Base-by-base conservation (phyloP, 2,113 vertebrate genomes). In the Clupea harengus region DNA sequence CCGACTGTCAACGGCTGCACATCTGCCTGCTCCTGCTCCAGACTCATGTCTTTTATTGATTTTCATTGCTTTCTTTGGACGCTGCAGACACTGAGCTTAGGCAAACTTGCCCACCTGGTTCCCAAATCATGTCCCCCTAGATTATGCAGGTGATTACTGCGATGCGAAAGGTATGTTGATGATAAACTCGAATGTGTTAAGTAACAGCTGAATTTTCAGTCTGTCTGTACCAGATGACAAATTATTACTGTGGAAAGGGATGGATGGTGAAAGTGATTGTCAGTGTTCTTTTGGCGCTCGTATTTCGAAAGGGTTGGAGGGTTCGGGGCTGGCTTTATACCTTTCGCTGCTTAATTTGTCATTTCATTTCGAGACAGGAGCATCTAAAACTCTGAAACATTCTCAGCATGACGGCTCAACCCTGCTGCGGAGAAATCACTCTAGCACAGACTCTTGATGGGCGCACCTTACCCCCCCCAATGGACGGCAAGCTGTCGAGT, bases 11-110 rank as follows among this genome's bases (percentile, higher is more conserved):
- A 89, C 92, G 92, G 92, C 91, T 93, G 89, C 90, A 90, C 91
- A 90, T 92, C 91, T 93, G 93, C 91, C 89, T 88, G 87, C 92
- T 92, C 91, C 83, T 87, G 88, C 89, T 90, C 87, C 82, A 88
- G 89, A 89, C 93, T 89, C 85, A 84, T 52, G 88, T 84, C 88
- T 94, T 95, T 95, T 95, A 94, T 93, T 94, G 88, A 93, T 91
- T 94, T 95, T 95, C 93, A 94, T 94, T 95, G 92, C 93, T 92
- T 93, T 93, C 92, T 89, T 89, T 88, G 64, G 90, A 90, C 88
- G 89, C 86, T 85, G 83, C 90, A 90, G 91, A 90, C 92, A 91
- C 88, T 88, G 86, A 83, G 89, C 87, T 89, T 75, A 57, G 91
- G 84, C 84, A 89, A 78, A 78, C 72, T 39, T 78, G 88, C 92